Conservation (phyloP, 2,888 invertebrate genomes). For the Leucophora obtusa region DNA sequence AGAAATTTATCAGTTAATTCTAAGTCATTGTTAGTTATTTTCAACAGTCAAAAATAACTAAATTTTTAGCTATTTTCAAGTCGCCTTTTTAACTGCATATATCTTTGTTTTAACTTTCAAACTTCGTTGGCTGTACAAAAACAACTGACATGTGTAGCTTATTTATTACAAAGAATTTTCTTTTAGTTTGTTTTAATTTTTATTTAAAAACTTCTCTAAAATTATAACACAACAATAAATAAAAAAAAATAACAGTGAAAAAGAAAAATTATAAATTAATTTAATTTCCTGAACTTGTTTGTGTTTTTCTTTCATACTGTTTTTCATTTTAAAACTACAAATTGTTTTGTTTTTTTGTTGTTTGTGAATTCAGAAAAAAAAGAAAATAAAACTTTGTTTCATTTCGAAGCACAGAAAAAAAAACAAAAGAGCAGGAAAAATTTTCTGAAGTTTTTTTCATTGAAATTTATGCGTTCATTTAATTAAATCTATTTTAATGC, state of each 20-base stretch:
- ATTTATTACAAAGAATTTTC: too few relatives aligned
- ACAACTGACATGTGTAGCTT: too few relatives aligned
- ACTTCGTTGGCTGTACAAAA: too few relatives aligned
- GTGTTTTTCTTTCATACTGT: neutral
- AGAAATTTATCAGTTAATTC: too few relatives aligned
- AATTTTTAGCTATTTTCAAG: too few relatives aligned
- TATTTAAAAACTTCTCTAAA: too few relatives aligned
- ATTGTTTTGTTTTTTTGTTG: neutral
- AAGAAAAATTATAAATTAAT: slow-evolving; percentile 27
- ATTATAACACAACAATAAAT: too few relatives aligned
- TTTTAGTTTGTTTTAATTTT: too few relatives aligned
- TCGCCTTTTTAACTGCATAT: too few relatives aligned
- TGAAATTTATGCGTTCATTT: slow-evolving; percentile 37
- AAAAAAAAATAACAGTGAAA: neutral
- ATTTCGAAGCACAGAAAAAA: neutral
- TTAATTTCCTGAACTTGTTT: slow-evolving; percentile 36
- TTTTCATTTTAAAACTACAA: slow-evolving; percentile 32
- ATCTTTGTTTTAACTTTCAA: too few relatives aligned
- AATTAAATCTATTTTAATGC: slow-evolving; percentile 17
- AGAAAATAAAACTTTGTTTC: slow-evolving; percentile 19
- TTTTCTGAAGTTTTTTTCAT: slow-evolving; percentile 6
- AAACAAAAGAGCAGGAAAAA: slow-evolving; percentile 13
- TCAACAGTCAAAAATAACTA: too few relatives aligned
- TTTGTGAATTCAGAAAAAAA: neutral
- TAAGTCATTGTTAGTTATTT: too few relatives aligned